Evolutionary conservation across 2,113 vertebrate species (phyloP).

Genomic region (Psittacula cyanocephala): DNA sequence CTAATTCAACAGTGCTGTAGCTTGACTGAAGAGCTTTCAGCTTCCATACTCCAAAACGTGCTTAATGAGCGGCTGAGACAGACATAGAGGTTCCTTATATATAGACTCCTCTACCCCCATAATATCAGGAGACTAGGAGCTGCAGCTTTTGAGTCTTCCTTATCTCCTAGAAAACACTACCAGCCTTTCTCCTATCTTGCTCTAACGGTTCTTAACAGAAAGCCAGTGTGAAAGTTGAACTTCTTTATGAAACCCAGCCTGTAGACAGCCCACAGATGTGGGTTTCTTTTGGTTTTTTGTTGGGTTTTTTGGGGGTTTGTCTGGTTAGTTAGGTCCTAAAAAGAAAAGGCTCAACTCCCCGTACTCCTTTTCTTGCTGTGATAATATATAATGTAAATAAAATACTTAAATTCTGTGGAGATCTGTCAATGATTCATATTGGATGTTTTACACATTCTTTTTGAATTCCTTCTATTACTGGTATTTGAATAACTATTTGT

Average conservation of each 20-base stretch:
- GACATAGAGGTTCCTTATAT: neutral
- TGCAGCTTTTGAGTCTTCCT: slow-evolving; percentile 33
- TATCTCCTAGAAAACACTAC: slow-evolving; percentile 36
- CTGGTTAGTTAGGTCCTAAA: neutral
- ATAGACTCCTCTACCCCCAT: neutral
- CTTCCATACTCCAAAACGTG: neutral
- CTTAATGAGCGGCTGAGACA: neutral
- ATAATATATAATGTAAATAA: neutral
- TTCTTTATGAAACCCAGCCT: neutral
- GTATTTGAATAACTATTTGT: neutral
- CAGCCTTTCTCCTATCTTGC: neutral
- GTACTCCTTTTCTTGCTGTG: neutral
- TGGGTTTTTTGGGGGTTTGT: neutral
- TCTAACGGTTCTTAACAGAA: slow-evolving; percentile 40
- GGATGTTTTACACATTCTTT: neutral
- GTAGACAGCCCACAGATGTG: neutral
- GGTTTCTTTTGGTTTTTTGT: neutral
- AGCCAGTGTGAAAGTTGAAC: neutral
- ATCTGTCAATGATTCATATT: neutral
- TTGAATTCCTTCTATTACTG: neutral
- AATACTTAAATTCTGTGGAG: neutral
- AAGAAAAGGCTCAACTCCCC: neutral
- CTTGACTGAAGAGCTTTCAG: neutral
- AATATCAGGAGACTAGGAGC: neutral
- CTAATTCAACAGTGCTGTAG: neutral